phyloP scores from a whole-genome alignment of 64 coral and sea anemone species.

The Montipora cactus region DNA sequence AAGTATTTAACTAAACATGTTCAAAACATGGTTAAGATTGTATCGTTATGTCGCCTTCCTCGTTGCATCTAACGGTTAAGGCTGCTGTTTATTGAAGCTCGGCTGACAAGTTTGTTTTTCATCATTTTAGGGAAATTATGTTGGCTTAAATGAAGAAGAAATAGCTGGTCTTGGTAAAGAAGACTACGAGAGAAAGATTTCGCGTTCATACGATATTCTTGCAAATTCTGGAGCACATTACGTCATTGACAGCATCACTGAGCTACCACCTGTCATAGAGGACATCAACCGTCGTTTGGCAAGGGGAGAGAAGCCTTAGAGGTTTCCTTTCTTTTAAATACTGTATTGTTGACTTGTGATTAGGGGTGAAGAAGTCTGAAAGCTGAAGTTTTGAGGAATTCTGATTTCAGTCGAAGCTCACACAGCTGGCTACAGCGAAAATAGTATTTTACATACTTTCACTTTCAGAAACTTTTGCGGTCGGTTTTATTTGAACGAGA shows the following conservation, averaged over 20 bases:
- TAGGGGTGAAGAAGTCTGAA: neutral
- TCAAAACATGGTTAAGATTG: too few relatives aligned
- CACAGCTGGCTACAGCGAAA: too few relatives aligned
- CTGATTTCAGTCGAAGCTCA: too few relatives aligned
- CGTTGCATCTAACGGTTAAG: too few relatives aligned
- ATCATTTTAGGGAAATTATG: constrained; percentile 90
- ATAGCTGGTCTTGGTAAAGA: constrained; percentile 78
- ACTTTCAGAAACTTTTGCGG: too few relatives aligned
- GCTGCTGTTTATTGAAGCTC: too few relatives aligned
- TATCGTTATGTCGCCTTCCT: too few relatives aligned
- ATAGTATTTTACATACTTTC: too few relatives aligned
- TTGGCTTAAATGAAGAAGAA: constrained; percentile 94
- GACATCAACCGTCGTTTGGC: constrained; percentile 95
- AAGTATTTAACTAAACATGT: too few relatives aligned
- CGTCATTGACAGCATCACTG: constrained; percentile 91
- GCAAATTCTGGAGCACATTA: constrained; percentile 98
- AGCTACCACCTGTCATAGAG: constrained; percentile 95
- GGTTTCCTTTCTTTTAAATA: neutral
- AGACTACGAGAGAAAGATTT: constrained; percentile 84
- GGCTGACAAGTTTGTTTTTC: neutral
- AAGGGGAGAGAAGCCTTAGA: constrained; percentile 91
- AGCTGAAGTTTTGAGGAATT: too few relatives aligned
- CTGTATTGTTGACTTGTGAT: neutral
- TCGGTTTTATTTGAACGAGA: too few relatives aligned
- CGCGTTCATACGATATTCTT: constrained; percentile 87